Conservation (phyloP, 30 jellyfish, hydroid and myxozoan species). For the Aurelia sp. region DNA sequence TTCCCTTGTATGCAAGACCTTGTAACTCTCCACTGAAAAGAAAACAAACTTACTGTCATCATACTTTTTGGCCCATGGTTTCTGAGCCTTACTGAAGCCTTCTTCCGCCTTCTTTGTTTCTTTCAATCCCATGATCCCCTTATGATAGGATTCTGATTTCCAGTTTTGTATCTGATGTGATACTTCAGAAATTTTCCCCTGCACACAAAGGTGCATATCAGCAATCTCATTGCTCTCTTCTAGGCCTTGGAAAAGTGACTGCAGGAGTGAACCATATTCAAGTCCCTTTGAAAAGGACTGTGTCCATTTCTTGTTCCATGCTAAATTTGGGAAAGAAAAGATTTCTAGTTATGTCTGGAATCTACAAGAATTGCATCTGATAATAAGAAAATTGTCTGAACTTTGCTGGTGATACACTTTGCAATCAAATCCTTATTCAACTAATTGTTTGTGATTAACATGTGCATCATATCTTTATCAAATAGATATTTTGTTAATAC, state of each 20-base stretch:
- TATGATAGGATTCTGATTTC: slow-evolving; percentile 71
- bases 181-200: slow-evolving; percentile 61
- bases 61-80: slow-evolving; percentile 87
- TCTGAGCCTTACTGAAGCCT: slow-evolving; percentile 85
- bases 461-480: too few species aligned
- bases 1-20: too few species aligned
- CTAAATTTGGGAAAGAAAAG: neutral
- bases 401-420: too few species aligned
- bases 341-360: too few species aligned
- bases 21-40: too few species aligned
- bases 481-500: too few species aligned
- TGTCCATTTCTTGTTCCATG: slow-evolving; percentile 84
- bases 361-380: too few species aligned
- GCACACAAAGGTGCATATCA: slow-evolving; percentile 70
- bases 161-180: slow-evolving; percentile 51
- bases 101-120: slow-evolving; percentile 90
- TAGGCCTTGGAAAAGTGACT: slow-evolving; percentile 62
- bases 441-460: too few species aligned
- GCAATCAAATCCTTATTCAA: too few species aligned
- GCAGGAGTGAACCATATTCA: slow-evolving; percentile 72
- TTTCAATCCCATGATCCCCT: slow-evolving; percentile 71
- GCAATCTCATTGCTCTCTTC: slow-evolving; percentile 81
- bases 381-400: too few species aligned
- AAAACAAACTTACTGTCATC: slow-evolving; percentile 72
- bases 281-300: slow-evolving; percentile 68